Conservation (phyloP, 2,888 invertebrate species). For the Agrotis clavis region DNA sequence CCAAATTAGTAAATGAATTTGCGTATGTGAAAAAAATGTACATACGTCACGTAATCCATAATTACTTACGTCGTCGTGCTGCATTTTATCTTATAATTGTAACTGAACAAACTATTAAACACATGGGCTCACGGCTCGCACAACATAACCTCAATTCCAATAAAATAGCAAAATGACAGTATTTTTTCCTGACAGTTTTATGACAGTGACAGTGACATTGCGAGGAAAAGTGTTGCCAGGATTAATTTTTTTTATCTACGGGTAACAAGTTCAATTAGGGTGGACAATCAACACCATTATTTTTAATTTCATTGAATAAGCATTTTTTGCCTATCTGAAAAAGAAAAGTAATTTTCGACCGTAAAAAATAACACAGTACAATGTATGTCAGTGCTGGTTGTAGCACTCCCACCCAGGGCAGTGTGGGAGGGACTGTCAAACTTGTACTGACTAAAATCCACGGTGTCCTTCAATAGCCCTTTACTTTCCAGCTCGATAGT, state of each 20-base stretch:
- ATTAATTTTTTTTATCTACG: background rate
- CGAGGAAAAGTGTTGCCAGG: constrained; percentile 1
- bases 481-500: no score
- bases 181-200: background rate
- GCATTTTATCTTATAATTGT: constrained; percentile 86
- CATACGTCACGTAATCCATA: background rate
- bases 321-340: no score
- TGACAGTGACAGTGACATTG: constrained; percentile 14
- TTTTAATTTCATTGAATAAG: no score
- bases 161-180: constrained; percentile 18
- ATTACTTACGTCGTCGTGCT: constrained; percentile 96
- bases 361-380: no score
- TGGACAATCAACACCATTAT: no score
- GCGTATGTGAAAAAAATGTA: background rate
- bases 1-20: constrained; percentile 10
- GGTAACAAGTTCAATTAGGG: no score
- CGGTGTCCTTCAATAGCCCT: no score
- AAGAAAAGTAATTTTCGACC: no score
- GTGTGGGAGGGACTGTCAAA: no score
- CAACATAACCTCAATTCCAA: constrained; percentile 50
- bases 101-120: constrained; percentile 31
- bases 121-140: constrained; percentile 48
- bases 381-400: no score
- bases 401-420: no score
- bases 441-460: no score